Base-by-base conservation (phyloP, 2,797 vertebrate genomes). In the Callimico goeldii region DNA sequence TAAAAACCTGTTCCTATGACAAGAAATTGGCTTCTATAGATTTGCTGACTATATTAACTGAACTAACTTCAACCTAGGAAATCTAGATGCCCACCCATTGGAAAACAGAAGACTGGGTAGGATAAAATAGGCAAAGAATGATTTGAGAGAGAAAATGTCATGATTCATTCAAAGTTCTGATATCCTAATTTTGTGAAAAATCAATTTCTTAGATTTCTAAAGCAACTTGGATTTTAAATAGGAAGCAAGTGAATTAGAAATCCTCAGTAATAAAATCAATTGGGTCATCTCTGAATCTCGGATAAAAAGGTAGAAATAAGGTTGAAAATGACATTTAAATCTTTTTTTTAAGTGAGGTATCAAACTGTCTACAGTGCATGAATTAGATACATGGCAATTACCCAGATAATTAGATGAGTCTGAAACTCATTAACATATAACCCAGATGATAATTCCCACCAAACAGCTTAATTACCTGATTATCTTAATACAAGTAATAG, bases 381-480 rank as follows among this genome's bases (percentile, higher is more conserved):
- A 92, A 92, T 0, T 75, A 73, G 55, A 96, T 76, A 88, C n/a
- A 72, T 11, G 13, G n/a, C 50, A 93, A 98, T 88, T 93, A 93
- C 36, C 33, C 55, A 86, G 48, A 12, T 94, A 96, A 97, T 96
- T 39, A 97, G 58, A 82, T 72, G 50, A 94, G 61, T 64, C 41
- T 95, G 92, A 92, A 94, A 96, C 52, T 94, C 52, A 26, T 67
- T 94, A 94, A 87, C n/a, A 96, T 95, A 91, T 83, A 97, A 83
- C 58, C 52, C 58, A 93, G 80, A 95, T 88, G 86, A 75, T 82
- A 96, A 96, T 55, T 84, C 33, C 26, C 41, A 92, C 46, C 84
- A 97, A 97, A 70, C 64, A 19, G 36, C 90, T 93, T 95, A 93
- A 97, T 90, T 96, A 94, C 33, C 79, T 94, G 36, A 96, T 94